These are phyloP conservation scores for Eurystomus glaucurus DNA, from an alignment of 2,797 vertebrate genomes.

Conservation along the genomic window DNA sequence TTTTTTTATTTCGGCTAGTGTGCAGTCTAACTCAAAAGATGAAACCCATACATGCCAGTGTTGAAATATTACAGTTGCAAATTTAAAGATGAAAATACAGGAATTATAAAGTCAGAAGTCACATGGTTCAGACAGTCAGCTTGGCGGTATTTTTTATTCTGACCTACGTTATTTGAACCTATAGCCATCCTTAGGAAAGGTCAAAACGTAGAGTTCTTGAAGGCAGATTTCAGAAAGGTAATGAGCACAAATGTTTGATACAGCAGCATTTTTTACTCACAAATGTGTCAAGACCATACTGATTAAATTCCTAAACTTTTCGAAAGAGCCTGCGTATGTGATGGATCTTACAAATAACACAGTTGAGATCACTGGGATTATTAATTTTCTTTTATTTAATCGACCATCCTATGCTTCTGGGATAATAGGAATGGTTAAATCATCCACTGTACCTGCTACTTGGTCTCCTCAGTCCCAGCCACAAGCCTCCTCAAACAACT, in stretches of 20 bases:
- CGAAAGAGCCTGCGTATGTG: not conserved
- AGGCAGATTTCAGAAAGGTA: not conserved
- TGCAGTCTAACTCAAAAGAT: not conserved
- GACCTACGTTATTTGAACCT: not conserved
- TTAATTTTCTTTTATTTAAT: not conserved
- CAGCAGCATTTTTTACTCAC: not conserved
- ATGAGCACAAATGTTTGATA: not conserved
- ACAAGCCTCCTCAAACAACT: not conserved
- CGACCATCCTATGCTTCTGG: not conserved
- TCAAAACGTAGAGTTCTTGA: not conserved
- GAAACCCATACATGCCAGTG: not conserved
- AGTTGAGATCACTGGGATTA: not conserved
- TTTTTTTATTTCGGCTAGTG: not conserved
- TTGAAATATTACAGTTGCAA: not conserved
- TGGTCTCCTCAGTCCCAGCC: not conserved
- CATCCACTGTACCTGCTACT: not conserved
- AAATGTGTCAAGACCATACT: not conserved
- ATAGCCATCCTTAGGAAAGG: not conserved
- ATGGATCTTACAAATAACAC: not conserved
- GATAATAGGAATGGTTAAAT: not conserved
- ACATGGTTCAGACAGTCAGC: not conserved
- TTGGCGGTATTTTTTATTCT: not conserved
- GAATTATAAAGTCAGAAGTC: not conserved
- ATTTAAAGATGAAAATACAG: not conserved
- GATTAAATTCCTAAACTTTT: not conserved